Conservation (phyloP, 2,797 vertebrate species). For the Heteromormyrus szaboi region DNA sequence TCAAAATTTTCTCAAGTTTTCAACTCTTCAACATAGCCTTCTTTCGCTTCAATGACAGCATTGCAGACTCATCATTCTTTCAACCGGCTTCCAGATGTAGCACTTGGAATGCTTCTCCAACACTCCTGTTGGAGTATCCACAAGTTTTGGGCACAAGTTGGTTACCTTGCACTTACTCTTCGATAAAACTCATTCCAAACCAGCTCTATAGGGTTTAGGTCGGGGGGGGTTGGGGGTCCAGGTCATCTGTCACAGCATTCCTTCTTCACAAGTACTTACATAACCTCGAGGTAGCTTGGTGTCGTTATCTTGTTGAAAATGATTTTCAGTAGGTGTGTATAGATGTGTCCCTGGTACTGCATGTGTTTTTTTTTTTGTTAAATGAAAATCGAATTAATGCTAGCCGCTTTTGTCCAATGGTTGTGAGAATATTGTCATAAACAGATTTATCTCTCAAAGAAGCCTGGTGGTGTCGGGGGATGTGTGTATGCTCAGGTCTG, state of each 20-base stretch:
- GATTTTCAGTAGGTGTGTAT: background rate
- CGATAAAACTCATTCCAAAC: background rate
- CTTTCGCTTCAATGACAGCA: background rate
- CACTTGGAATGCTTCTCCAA: background rate
- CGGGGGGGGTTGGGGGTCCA: background rate
- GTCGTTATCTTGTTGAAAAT: background rate
- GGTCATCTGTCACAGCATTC: background rate
- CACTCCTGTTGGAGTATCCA: background rate
- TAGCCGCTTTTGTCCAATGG: background rate
- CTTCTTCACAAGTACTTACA: background rate
- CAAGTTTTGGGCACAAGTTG: background rate
- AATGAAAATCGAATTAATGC: background rate
- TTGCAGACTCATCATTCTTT: background rate
- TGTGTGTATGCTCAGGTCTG: background rate
- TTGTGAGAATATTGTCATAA: constrained; percentile 28
- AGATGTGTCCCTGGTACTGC: background rate
- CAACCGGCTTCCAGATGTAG: background rate
- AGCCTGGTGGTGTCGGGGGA: constrained; percentile 37
- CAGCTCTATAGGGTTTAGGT: background rate
- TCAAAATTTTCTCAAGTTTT: background rate
- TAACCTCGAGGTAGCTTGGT: background rate
- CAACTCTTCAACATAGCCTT: background rate
- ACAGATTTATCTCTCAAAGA: constrained; percentile 43
- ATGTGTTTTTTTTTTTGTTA: background rate
- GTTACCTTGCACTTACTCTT: background rate